Evolutionary conservation across 2,113 vertebrate genomes (phyloP), one percentile per base, ranked within the genome.

Genomic region (Regulus satrapa): DNA sequence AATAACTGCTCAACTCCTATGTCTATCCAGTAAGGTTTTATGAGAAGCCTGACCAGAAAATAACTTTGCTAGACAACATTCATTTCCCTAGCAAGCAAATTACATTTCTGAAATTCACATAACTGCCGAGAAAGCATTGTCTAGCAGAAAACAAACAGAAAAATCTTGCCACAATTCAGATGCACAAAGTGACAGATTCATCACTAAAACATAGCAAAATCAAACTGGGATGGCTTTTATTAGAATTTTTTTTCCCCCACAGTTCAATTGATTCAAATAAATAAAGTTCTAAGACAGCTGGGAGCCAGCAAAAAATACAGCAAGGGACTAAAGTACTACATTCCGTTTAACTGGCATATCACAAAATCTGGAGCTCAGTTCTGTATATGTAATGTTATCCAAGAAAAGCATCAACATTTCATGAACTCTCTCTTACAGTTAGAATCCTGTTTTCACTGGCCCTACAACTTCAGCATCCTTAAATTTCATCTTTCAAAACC

Each of bases 361-460:
- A 63, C n/a, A 85, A 90, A 90, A 79, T 40, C 32, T 77, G 46
- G n/a, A 91, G 41, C 14, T 62, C 25, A 77, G 26, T 66, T 91
- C 68, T 25, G 12, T 34, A 58, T 31, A 48, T 23, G 17, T 14
- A 71, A 48, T 23, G 26, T n/a, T 21, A 79, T 16, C 8, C 56
- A 61, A 84, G 9, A 32, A 83, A 92, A 74, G 26, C 24, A 88
- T 7, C 51, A 67, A 6, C 48, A 64, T 79, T 87, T 81, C 6
- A 48, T 41, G 25, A 94, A 62, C 52, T 81, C 13, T 72, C 15
- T 66, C 66, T 23, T 63, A 51, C 18, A 51, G 19, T 45, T 61
- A 74, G 9, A 89, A 85, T 56, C 19, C 43, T 71, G 18, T 40
- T 72, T 28, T 75, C 56, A 62, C 6, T 67, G 24, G 17, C 34